Base-by-base conservation (phyloP, 2,797 vertebrate species). In the Uromys caudimaculatus region DNA sequence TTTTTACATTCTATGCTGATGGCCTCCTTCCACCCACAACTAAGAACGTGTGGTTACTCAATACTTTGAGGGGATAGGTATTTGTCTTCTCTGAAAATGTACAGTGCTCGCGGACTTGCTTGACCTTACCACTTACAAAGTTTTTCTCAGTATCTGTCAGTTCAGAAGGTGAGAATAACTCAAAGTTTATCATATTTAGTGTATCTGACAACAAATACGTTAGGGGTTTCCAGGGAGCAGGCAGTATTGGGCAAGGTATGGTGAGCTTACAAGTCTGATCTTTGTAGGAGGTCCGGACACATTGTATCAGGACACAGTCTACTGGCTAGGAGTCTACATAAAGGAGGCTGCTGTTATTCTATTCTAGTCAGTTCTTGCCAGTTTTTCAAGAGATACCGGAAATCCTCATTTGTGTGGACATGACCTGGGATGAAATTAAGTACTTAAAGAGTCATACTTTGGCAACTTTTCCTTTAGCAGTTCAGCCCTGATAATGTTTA, bases 401-500 rank as follows among this genome's bases (percentile, higher is more conserved):
- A 95, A 95, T 84, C 89, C 60, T 1, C 32, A 90, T 88, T 91
- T 97, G 41, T 0, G 0, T 93, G 86, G 50, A 56, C 56, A 62
- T 35, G 67, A 97, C 95, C 73, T n/a, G 0, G 0, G 96, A 86
- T 17, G 21, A 93, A 96, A 96, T 94, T 79, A 97, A 98, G 95
- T 96, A 91, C 96, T 97, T 91, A 29, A 79, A 97, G 78, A 85
- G 62, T 95, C 75, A 97, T 32, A 96, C 91, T 91, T 96, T 88
- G 95, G 93, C 88, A 95, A 96, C 95, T 97, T 98, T 98, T 97
- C 73, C 96, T 84, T n/a, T 93, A 98, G 97, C 95, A 92, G 98
- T 98, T 98, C 97, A 95, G 90, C 0, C 0, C 94, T 97, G 97
- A 98, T 98, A 98, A 96, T 97, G 96, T 96, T 98, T 97, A 94